phyloP scores from a whole-genome alignment of 2,888 invertebrate genomes.

The Enchytraeus crypticus region DNA sequence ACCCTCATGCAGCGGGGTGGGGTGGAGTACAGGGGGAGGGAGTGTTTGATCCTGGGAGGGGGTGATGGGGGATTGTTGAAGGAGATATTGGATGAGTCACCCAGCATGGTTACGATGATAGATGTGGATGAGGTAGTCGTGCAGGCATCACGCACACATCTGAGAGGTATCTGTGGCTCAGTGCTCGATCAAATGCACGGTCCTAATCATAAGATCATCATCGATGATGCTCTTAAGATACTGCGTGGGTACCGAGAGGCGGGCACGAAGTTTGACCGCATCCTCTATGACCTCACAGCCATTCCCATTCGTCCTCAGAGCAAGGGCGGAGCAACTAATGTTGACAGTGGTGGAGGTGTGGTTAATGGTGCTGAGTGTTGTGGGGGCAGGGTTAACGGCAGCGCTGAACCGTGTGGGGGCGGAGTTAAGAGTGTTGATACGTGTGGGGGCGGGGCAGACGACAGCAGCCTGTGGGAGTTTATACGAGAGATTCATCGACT shows the following conservation, averaged over 20 bases:
- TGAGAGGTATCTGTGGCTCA: conserved; percentile 77
- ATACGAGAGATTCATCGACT: conserved; percentile 68
- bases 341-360: neutral
- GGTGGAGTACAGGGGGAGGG: conserved; percentile 74
- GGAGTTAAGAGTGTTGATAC: too few relatives aligned
- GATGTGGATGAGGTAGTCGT: conserved; percentile 80
- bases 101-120: conserved; percentile 80
- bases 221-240: conserved; percentile 52
- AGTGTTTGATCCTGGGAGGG: conserved; percentile 84
- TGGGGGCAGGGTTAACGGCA: neutral
- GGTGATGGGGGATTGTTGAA: conserved; percentile 88
- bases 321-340: conserved; percentile 10
- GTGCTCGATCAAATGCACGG: conserved; percentile 63
- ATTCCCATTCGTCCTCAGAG: conserved; percentile 66
- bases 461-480: conserved; percentile 28
- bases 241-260: conserved; percentile 62
- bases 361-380: neutral
- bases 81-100: conserved; percentile 79
- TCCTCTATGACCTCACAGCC: conserved; percentile 87
- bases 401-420: too few relatives aligned
- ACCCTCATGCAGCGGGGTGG: conserved; percentile 78
- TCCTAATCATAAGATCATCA: conserved; percentile 53
- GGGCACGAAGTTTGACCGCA: conserved; percentile 76
- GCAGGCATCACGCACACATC: conserved; percentile 72
- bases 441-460: conserved; percentile 8